Base-by-base conservation (phyloP, 2,113 vertebrate genomes). In the Rattus rattus region DNA sequence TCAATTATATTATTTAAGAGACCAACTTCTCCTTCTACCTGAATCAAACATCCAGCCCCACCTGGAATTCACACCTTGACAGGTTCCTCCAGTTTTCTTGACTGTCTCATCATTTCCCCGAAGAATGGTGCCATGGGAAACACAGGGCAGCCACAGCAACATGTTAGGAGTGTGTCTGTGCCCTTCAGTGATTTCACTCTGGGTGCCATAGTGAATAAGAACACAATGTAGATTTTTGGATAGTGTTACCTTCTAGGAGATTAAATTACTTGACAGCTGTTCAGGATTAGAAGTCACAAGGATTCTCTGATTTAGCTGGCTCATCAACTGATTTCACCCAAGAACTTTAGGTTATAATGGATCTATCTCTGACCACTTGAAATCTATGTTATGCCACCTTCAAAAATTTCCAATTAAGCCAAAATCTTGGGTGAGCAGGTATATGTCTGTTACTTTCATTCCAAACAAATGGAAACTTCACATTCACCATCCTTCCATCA, bases 21-120 rank as follows among this genome's bases (percentile, higher is more conserved):
- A 75, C 84, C 8, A 87, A 52, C 20, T 92, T 93, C 28, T 90
- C 69, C 86, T 67, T 52, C 69, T 67, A 69, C 16, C 7, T 69
- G 67, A 56, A 84, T 84, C 75, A 77, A 96, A 28, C 30, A 36
- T 36, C 65, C 19, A 56, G 17, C 73, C 11, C 75, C 30, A 70
- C 19, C 19, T 63, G 22, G 36, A 88, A 49, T 90, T 77, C 30
- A 90, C 22, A 92, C 61, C 63, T 0, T 39, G 22, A 79, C 69
- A 43, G 67, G 95, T 79, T 43, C 73, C 81, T 93, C 20, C 63
- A n/a, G 67, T 96, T 79, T 36, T 67, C 86, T 93, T 30, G 7
- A 83, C 5, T 80, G 76, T 39, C 12, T 96, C 49, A 43, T 69
- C 67, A 33, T 20, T 20, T 84, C 28, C 30, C 30, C 11, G 39